Evolutionary conservation across 2,888 invertebrate genomes (phyloP).

Genomic region (Lasioglossum leucozonium): DNA sequence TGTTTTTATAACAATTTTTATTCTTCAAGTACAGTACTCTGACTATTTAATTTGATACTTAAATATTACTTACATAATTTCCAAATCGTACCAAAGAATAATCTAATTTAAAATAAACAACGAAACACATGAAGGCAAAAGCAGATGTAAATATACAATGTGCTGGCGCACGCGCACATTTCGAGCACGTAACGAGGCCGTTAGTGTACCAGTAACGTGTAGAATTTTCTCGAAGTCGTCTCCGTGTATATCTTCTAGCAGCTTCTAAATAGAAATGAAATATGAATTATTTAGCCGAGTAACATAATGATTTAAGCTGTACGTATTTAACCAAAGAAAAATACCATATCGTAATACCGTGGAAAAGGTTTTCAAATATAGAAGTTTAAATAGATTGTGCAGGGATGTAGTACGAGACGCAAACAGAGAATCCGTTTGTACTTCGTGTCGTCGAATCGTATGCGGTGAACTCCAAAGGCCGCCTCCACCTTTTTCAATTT

Average conservation of each 20-base stretch:
- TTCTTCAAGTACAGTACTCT: too few relatives aligned
- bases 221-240: constrained; percentile 29
- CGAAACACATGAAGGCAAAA: too few relatives aligned
- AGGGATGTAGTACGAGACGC: neutral
- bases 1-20: too few relatives aligned
- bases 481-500: too few relatives aligned
- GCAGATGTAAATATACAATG: neutral
- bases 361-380: neutral
- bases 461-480: too few relatives aligned
- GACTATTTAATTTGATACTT: too few relatives aligned
- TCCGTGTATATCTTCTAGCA: constrained; percentile 7
- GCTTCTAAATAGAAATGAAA: neutral
- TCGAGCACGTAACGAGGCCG: neutral
- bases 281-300: neutral
- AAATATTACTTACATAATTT: too few relatives aligned
- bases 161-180: neutral
- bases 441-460: too few relatives aligned
- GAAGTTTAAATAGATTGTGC: neutral
- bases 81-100: too few relatives aligned
- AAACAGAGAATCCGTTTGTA: too few relatives aligned
- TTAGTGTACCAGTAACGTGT: neutral
- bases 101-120: too few relatives aligned
- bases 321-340: neutral
- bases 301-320: neutral
- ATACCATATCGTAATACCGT: neutral